Base-by-base conservation (phyloP, 2,113 vertebrate genomes). In the Noturus placidus region DNA sequence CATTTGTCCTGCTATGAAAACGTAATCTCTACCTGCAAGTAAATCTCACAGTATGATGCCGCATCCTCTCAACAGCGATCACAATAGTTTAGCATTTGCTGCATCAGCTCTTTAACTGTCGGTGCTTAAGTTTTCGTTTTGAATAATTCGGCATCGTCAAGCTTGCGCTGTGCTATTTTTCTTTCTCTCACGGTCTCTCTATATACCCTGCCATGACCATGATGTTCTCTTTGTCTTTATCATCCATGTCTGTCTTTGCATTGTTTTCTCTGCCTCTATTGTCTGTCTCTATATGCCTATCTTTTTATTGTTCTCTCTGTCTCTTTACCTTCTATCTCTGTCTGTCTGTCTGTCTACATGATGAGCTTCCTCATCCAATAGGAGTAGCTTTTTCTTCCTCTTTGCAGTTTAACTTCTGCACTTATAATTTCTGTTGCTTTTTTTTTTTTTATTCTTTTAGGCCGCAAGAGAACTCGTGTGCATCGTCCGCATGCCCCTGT, bases 401-500 rank as follows among this genome's bases (percentile, higher is more conserved):
- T 50, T 50, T n/a, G 22, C 25, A 27, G 2, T 17, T 77, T n/a
- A 77, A 7, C 27, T 57, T 25, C 30, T 56, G 5, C 19, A 2
- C 1, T 46, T 56, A 7, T 1, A 11, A 52, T 84, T 33, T 54
- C 27, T 57, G 11, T 76, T 1, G 46, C 84, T 50, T 19, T 33
- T 54, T 17, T 57, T n/a, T n/a, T n/a, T n/a, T n/a, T n/a, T n/a
- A n/a, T n/a, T 0, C 59, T 82, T 50, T 15, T 80, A 95, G 98
- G 97, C 90, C 97, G 95, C 92, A 96, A 95, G 94, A 96, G 96
- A 94, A 93, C 91, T 2, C 95, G 96, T 89, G 93, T 96, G 52
- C 95, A 97, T 86, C 96, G 97, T 78, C 97, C 97, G 88, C 97
- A 96, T 87, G 97, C 97, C 89, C 98, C 98, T 22, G 96, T 97